These are phyloP conservation scores for Siphamia tubifer DNA, from an alignment of 2,113 vertebrate genomes.

Conservation along the genomic window DNA sequence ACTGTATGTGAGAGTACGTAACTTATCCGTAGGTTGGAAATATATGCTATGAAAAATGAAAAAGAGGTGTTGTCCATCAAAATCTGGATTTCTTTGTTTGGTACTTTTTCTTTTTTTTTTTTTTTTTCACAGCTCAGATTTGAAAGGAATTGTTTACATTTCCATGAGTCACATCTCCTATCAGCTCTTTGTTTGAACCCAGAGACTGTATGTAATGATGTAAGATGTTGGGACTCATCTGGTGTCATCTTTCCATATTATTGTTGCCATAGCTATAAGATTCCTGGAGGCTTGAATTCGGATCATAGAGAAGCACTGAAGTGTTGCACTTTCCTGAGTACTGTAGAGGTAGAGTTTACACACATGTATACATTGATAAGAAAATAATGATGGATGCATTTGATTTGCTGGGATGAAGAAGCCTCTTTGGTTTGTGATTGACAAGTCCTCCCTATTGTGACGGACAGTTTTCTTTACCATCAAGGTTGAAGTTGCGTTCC, in stretches of 20 bases:
- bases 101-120: neutral
- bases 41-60: neutral
- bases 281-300: neutral
- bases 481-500: too few relatives aligned
- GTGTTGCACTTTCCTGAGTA: too few relatives aligned
- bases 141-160: conserved; percentile 1
- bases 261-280: neutral
- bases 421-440: too few relatives aligned
- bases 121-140: neutral
- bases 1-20: conserved; percentile 17
- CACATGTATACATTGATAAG: too few relatives aligned
- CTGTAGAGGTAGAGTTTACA: too few relatives aligned
- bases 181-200: neutral
- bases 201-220: conserved; percentile 1
- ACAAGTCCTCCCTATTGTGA: too few relatives aligned
- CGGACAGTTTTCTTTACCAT: too few relatives aligned
- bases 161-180: conserved; percentile 15
- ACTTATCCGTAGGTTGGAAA: conserved; percentile 14
- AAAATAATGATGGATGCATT: too few relatives aligned
- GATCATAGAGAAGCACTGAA: neutral
- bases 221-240: conserved; percentile 17
- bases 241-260: conserved; percentile 24
- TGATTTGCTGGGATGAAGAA: too few relatives aligned
- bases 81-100: conserved; percentile 1
- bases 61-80: neutral